Evolutionary conservation across 2,113 vertebrate genomes (phyloP).

Genomic region (Pipra filicauda): DNA sequence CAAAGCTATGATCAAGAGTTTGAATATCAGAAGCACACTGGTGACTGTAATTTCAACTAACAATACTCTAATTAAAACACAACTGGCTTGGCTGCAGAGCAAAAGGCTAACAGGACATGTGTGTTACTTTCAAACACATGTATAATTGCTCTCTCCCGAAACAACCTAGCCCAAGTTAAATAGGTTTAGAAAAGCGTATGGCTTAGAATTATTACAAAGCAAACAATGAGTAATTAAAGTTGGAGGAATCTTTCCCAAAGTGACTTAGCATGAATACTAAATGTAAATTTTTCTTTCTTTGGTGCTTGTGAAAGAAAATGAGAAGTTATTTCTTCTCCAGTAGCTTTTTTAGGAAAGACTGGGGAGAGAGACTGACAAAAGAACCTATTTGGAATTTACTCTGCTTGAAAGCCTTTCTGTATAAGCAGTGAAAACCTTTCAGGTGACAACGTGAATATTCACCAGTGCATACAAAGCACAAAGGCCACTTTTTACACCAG

Average conservation of each 20-base stretch:
- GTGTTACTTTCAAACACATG: background rate
- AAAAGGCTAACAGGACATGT: constrained; percentile 31
- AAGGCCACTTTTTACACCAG: constrained; percentile 14
- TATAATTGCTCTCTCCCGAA: background rate
- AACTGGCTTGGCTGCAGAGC: constrained; percentile 32
- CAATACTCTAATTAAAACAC: constrained; percentile 54
- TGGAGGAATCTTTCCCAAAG: background rate
- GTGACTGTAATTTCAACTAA: constrained; percentile 56
- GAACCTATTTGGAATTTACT: constrained; percentile 36
- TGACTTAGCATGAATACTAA: background rate
- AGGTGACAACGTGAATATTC: constrained; percentile 67
- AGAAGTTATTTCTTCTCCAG: background rate
- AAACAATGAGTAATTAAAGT: background rate
- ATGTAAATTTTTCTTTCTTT: background rate
- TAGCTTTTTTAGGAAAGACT: background rate
- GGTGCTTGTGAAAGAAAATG: background rate
- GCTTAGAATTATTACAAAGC: background rate
- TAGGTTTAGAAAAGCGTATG: background rate
- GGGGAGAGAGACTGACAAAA: background rate
- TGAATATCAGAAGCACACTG: constrained; percentile 59
- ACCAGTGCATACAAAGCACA: constrained; percentile 6
- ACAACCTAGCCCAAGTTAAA: background rate
- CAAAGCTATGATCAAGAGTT: constrained; percentile 63
- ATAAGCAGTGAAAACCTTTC: constrained; percentile 7
- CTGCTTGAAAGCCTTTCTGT: constrained; percentile 18